Base-by-base conservation (phyloP, 2,888 invertebrate species). In the Dichetophora obliterata region DNA sequence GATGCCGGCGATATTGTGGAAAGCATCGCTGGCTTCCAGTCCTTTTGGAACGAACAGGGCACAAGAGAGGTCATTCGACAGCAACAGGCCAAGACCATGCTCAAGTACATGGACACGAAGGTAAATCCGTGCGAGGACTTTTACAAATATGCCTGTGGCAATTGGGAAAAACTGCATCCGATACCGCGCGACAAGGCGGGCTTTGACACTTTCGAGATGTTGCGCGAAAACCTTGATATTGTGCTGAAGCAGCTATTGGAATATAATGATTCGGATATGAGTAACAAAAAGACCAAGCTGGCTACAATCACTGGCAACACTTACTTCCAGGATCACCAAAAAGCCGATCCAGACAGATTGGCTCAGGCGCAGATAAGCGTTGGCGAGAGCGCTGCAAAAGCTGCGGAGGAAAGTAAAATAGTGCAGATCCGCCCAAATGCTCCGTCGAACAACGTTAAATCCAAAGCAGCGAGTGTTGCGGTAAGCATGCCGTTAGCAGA, bases 121-220 rank as follows among this genome's bases (percentile, higher is more conserved):
- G 92, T 91, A 0, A 92, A 95, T 85, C 96, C 96, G 0, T 96
- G 96, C 85, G 91, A 92, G 5, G 95, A 96, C 86, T 96, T 96
- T 86, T 96, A 95, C 86, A 93, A 94, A 83, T 96, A 93, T 83
- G 94, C 96, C 0, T 96, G 94, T 86, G 96, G 96, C 0, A 95
- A 95, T 83, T 97, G 96, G 96, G 92, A 94, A 48, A 92, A 92
- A 71, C 91, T 93, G 59, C 95, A 97, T 89, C 95, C 95, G 0
- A 95, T 97, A 84, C 97, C 97, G 2, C 93, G 95, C 71, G 97
- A 97, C 84, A 95, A 96, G 89, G 94, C 95, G 6, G 94, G 94
- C 85, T 97, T 95, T 88, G 96, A 96, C 83, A 97, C 96, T 0
- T 97, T 97, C 87, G 96, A 96, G 90, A 95, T 95, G 91, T 90